These are phyloP conservation scores for Drosophila nasuta DNA, from an alignment of 1,140 invertebrate species.

Conservation along the genomic window DNA sequence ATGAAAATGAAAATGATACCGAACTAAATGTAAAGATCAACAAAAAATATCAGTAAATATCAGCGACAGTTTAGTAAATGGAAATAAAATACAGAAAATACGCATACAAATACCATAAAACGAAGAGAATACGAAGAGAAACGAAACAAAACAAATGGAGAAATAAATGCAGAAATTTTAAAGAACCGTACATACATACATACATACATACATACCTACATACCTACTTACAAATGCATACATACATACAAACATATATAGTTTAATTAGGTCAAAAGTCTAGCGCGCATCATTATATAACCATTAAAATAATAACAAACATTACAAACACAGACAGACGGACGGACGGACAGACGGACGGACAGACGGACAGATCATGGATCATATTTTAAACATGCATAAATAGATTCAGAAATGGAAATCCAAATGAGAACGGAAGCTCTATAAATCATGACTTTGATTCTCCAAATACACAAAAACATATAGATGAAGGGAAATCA, in stretches of 20 bases:
- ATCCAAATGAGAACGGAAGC: conserved; percentile 13
- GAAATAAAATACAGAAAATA: conserved; percentile 42
- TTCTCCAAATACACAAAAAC: conserved; percentile 23
- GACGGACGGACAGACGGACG: neutral
- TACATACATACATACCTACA: conserved; percentile 9
- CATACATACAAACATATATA: conserved; percentile 46
- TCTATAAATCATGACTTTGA: conserved; percentile 46
- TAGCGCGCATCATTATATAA: conserved; percentile 72
- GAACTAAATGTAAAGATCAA: conserved; percentile 48
- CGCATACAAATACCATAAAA: conserved; percentile 59
- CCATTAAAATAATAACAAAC: conserved; percentile 36
- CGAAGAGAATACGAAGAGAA: conserved; percentile 31
- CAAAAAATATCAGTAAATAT: conserved; percentile 77
- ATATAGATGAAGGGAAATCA: neutral
- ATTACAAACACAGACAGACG: conserved; percentile 21
- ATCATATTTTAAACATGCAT: conserved; percentile 49
- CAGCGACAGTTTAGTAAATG: conserved; percentile 64
- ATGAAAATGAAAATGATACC: conserved; percentile 17
- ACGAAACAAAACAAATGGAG: neutral
- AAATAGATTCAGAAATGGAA: conserved; percentile 38
- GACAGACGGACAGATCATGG: conserved; percentile 26
- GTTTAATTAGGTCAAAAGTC: conserved; percentile 63
- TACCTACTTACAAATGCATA: conserved; percentile 1
- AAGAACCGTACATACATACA: conserved; percentile 14
- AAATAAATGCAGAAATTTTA: conserved; percentile 31